These are phyloP conservation scores for Hafferia zeledoni DNA, from an alignment of 2,797 vertebrate genomes.

Conservation along the genomic window DNA sequence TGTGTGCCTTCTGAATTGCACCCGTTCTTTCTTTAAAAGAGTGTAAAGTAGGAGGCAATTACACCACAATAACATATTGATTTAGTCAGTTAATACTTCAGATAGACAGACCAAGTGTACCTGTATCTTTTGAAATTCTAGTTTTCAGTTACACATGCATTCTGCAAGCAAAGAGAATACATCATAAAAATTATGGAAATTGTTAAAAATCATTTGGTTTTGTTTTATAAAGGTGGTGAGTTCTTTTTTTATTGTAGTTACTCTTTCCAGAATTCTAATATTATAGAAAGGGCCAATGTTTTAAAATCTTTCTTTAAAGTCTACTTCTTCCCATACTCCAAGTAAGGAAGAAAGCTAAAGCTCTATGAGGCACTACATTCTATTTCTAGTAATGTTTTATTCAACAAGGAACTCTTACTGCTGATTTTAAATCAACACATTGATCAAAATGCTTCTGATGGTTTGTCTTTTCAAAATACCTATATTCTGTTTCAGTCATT, in stretches of 20 bases:
- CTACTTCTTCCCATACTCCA: neutral
- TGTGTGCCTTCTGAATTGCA: neutral
- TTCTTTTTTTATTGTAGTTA: neutral
- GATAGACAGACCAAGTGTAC: neutral
- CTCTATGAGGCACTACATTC: neutral
- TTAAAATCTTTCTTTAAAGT: neutral
- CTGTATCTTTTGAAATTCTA: neutral
- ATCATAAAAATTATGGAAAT: neutral
- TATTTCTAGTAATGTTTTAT: neutral
- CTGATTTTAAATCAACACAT: neutral
- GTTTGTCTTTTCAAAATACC: neutral
- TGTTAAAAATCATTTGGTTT: neutral
- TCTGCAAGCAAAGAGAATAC: neutral
- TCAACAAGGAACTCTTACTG: neutral
- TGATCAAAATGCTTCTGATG: neutral
- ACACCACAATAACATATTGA: neutral
- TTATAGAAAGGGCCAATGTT: neutral
- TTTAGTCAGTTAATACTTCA: neutral
- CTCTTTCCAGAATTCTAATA: neutral
- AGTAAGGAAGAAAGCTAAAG: neutral
- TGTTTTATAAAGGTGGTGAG: neutral
- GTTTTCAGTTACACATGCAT: neutral
- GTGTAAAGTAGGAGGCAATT: neutral
- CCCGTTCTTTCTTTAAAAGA: neutral
- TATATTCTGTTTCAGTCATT: neutral